Base-by-base conservation (phyloP, 1,140 invertebrate genomes). In the Drosophila bocki region DNA sequence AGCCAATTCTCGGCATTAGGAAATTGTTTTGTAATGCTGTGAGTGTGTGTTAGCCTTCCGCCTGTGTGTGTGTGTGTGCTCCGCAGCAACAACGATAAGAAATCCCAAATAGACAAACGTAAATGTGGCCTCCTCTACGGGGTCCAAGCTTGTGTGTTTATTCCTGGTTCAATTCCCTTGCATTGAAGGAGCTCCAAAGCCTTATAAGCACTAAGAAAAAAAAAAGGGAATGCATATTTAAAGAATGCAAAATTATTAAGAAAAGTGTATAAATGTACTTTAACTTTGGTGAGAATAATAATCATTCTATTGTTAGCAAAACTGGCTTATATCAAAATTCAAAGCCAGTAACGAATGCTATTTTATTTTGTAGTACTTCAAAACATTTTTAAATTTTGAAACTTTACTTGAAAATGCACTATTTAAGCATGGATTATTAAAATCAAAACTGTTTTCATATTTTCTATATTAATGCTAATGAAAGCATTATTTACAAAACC, bases 11-110 rank as follows among this genome's bases (percentile, higher is more conserved):
- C 61, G 54, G 75, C 48, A 78, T 78, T 72, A 62, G 83, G 76
- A 87, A 86, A 86, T 86, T 87, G 82, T 83, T 87, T 87, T 84
- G 65, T 80, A 75, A 48, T 42, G 33, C 42, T 47, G 48, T 29
- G 15, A 19, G 15, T 68, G 67, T 44, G 22, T 26, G 13, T n/a
- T 3, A 15, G 22, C 53, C 48, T 12, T 37, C 4, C 8, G 19
- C 22, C 19, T 54, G 41, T 54, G 48, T 47, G 67, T 70, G 48
- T 70, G 32, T 53, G n/a, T 70, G 32, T 53, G n/a, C 17, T n/a
- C 19, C 35, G 7, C 67, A 67, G 22, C 33, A 57, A 60, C 45
- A 51, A 47, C 29, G 53, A 77, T 68, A 60, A 77, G 75, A 68
- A 76, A 69, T 77, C 41, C 74, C 50, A 77, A 61, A 53, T 60